These are phyloP conservation scores for Sebastes taczanowskii DNA, from an alignment of 2,797 vertebrate species.

Conservation along the genomic window DNA sequence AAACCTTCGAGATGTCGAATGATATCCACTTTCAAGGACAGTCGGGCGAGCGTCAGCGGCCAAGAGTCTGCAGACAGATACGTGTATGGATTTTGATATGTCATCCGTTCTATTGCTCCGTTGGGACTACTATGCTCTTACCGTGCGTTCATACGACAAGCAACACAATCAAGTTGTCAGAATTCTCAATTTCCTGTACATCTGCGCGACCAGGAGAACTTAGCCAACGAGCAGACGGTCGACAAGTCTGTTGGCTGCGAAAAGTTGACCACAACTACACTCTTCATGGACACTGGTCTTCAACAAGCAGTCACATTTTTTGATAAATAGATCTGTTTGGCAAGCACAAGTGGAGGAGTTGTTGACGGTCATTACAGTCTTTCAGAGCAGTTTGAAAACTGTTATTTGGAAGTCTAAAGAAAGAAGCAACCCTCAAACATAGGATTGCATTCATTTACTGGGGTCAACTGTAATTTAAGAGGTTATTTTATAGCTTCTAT, in stretches of 20 bases:
- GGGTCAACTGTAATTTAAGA: neutral
- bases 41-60: neutral
- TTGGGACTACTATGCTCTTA: neutral
- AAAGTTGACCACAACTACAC: constrained; percentile 21
- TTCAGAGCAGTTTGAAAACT: neutral
- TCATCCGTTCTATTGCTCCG: constrained; percentile 1
- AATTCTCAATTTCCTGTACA: constrained; percentile 25
- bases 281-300: constrained; percentile 5
- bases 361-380: neutral
- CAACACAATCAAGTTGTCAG: constrained; percentile 33
- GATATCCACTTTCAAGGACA: constrained; percentile 18
- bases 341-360: neutral
- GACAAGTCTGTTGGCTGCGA: constrained; percentile 34
- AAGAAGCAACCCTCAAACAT: neutral
- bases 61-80: neutral
- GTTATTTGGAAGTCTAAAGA: neutral
- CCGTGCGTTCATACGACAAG: neutral
- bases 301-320: constrained; percentile 21
- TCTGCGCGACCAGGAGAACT: constrained; percentile 20
- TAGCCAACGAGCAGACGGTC: constrained; percentile 25
- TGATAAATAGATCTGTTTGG: constrained; percentile 28
- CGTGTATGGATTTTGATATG: neutral
- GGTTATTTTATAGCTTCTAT: too few species aligned
- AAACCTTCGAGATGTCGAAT: neutral
- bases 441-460: neutral